phyloP scores from a whole-genome alignment of 92 coral and sea anemone genomes.

The Metridium senile region DNA sequence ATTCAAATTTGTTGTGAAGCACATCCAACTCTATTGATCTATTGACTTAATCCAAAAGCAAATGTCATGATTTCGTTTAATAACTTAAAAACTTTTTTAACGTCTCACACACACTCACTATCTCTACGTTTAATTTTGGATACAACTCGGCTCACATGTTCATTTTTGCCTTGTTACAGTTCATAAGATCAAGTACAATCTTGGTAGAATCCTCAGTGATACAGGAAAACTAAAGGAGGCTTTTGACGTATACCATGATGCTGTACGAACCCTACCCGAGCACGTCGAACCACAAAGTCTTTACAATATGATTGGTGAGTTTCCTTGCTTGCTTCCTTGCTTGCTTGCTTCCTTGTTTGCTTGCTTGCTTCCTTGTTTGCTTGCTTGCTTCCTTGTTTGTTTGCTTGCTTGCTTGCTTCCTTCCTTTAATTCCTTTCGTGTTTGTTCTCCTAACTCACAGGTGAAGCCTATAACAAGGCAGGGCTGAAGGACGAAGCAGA shows the following conservation, averaged over 20 bases:
- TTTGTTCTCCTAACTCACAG: conserved; percentile 38
- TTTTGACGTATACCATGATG: conserved; percentile 75
- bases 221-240: conserved; percentile 72
- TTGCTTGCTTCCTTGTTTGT: background rate
- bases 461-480: conserved; percentile 81
- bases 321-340: background rate
- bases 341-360: background rate
- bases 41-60: no score
- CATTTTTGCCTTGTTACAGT: conserved; percentile 45
- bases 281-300: conserved; percentile 93
- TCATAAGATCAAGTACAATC: conserved; percentile 83
- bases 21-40: no score
- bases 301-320: conserved; percentile 85
- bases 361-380: background rate
- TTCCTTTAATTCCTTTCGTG: background rate
- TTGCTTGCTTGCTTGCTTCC: background rate
- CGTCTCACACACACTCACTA: no score
- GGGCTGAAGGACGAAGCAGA: conserved; percentile 76
- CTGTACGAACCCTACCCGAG: conserved; percentile 81
- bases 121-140: no score
- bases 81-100: no score
- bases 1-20: no score
- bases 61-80: no score
- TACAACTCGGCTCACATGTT: no score
- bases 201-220: conserved; percentile 83